Evolutionary conservation across 2,113 vertebrate genomes (phyloP), one percentile per base, ranked within the genome.

Genomic region (Trichomycterus rosablanca): DNA sequence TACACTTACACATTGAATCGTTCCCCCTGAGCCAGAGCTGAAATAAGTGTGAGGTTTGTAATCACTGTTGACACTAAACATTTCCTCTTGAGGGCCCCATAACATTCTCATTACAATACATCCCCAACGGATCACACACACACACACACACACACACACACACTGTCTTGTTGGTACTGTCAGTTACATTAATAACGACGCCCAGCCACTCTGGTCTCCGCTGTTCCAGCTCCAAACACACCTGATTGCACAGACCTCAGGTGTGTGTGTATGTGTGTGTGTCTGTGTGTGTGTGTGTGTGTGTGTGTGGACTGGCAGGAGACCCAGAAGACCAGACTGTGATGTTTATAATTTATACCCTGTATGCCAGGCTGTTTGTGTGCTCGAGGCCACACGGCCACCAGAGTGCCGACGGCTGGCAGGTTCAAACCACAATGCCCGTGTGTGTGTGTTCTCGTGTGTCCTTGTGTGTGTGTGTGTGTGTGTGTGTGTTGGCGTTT

Each of bases 311-410:
- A 32, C 39, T 30, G 55, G 26, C 12, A 9, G 9, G 40, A 26
- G 4, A 20, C 35, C 35, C 11, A 5, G 26, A 9, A 10, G 55
- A 45, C 11, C 32, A 18, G 26, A 45, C 40, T 14, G 40, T 42
- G 40, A 44, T 15, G 16, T 56, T 67, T 64, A 40, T 37, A 46
- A 22, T 48, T 44, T 19, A 42, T 19, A 39, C 42, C n/a, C 60
- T 63, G 64, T 22, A 56, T 55, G 68, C 50, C 0, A 30, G 40
- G 5, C 23, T 44, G 16, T 53, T 66, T 19, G 15, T 23, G 14
- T 18, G 52, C 63, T 67, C 46, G 49, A 59, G 59, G 70, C 40
- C 46, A 52, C 53, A 30, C 46, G 44, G n/a, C 12, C 16, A 19
- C 46, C 39, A 34, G 18, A 14, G 24, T 50, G 43, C 44, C 52